phyloP scores from a whole-genome alignment of 2,888 invertebrate genomes.

The Xiphydria camelus region DNA sequence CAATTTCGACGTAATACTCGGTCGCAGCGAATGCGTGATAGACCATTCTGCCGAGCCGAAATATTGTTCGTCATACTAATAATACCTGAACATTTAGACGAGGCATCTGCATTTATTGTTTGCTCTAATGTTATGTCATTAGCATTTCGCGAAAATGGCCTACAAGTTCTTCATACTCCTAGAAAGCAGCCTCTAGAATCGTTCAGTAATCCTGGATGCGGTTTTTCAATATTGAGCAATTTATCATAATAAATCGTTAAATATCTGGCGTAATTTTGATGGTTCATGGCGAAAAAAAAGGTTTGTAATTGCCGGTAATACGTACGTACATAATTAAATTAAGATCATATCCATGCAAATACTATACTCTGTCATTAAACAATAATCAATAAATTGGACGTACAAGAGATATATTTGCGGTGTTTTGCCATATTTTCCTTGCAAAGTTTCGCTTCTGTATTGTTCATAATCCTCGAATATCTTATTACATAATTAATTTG shows the following conservation, averaged over 20 bases:
- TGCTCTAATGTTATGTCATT: constrained; percentile 7
- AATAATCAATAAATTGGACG: constrained; percentile 23
- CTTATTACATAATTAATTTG: constrained; percentile 7
- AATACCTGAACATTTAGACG: constrained; percentile 5
- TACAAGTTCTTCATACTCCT: constrained; percentile 1
- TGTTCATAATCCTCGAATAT: constrained; percentile 23
- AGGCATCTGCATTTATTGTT: constrained; percentile 7
- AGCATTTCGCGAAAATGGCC: constrained; percentile 2
- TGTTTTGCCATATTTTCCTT: constrained; percentile 21
- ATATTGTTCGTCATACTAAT: constrained; percentile 4
- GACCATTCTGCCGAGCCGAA: constrained; percentile 8
- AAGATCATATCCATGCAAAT: constrained; percentile 9
- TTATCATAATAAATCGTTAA: constrained; percentile 4
- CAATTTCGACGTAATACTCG: constrained; percentile 5
- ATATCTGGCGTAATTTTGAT: no score
- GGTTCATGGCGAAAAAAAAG: constrained; percentile 16
- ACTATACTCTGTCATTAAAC: constrained; percentile 1
- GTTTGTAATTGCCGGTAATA: constrained; percentile 10
- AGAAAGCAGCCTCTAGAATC: neutral
- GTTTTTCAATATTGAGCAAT: constrained; percentile 2
- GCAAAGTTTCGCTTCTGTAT: constrained; percentile 20
- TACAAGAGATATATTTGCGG: constrained; percentile 32
- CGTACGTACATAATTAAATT: constrained; percentile 7
- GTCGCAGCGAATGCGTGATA: constrained; percentile 1
- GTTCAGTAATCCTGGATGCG: constrained; percentile 7